Evolutionary conservation across 1,140 invertebrate species (phyloP), one percentile per base, ranked within the genome.

Genomic region (Drosophila varians): DNA sequence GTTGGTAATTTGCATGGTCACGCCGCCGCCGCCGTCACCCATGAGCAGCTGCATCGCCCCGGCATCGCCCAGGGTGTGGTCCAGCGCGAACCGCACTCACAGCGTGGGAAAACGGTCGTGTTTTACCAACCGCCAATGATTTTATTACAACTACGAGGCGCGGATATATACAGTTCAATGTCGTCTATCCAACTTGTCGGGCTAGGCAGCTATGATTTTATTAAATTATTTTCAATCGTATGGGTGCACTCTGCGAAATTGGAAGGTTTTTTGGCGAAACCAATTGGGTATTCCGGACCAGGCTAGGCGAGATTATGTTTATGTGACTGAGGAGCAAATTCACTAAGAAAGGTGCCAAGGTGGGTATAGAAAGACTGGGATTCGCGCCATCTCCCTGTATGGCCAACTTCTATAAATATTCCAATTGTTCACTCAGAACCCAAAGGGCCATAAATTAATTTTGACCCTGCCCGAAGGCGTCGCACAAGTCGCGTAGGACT

Each of bases 401-500:
- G n/a, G n/a, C n/a, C n/a, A n/a, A n/a, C n/a, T n/a, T n/a, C n/a
- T n/a, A 48, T 26, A 53, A 16, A 55, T 45, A 43, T 28, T 48
- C 49, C 49, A 60, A 62, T 56, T 49, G 36, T 56, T 46, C 36
- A 23, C 40, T 31, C 16, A 34, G 9, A 54, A 25, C 58, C 42
- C 38, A 48, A 47, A 57, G 45, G 34, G 21, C 58, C n/a, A 83
- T 82, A 77, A 65, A 77, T 83, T 61, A 45, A 14, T 40, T 65
- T 12, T 56, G 26, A 31, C 46, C 54, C 36, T 58, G 38, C 12
- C 40, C 40, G 26, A 38, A 52, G 56, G 42, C 51, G 74, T 70
- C 57, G 48, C 16, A 74, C 56, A 47, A 45, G 47, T 65, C 53
- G 68, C 46, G 78, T 83, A 74, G 74, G 78, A 65, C 52, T 71